Evolutionary conservation across 2,113 vertebrate species (phyloP), one percentile per base, ranked within the genome.

Genomic region (Esox niger): DNA sequence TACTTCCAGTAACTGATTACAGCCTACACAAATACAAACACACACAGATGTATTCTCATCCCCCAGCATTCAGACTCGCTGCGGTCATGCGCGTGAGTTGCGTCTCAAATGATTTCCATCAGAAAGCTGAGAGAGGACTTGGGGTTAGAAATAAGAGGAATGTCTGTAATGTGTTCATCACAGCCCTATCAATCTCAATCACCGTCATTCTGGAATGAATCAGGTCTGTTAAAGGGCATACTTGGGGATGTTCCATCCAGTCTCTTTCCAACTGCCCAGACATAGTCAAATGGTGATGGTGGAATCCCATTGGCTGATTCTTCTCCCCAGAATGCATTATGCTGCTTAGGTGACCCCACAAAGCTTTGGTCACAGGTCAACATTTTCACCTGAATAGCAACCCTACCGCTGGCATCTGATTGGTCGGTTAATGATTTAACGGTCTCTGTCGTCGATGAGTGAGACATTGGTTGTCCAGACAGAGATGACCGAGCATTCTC

Each of bases 61-160:
- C 68, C 71, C 26, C 81, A 26, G 72, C 59, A 71, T 38, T 27
- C 67, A 78, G 74, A 84, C 79, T 85, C 84, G 80, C 80, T 80
- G 79, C 49, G 71, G 82, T 82, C 79, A 64, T 74, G 74, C 77
- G 57, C 62, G 55, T 74, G 75, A 49, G 62, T 77, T 69, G 31
- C 6, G 65, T 60, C 69, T 75, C 2, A 3, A 60, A 33, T 69
- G 67, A 63, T 62, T 77, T 66, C 32, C 66, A 70, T 52, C 13
- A 64, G 62, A 11, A 74, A 76, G 49, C 67, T 33, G 35, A 67
- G 31, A 64, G 47, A 52, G 64, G 76, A 49, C 74, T 47, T 76
- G 68, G 64, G 73, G 76, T 73, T 63, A 56, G 32, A 73, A 71
- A 17, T 49, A 76, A 56, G n/a, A 38, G 74, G 60, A 79, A 73